Conservation (phyloP, 2,797 vertebrate species). For the Falco biarmicus region DNA sequence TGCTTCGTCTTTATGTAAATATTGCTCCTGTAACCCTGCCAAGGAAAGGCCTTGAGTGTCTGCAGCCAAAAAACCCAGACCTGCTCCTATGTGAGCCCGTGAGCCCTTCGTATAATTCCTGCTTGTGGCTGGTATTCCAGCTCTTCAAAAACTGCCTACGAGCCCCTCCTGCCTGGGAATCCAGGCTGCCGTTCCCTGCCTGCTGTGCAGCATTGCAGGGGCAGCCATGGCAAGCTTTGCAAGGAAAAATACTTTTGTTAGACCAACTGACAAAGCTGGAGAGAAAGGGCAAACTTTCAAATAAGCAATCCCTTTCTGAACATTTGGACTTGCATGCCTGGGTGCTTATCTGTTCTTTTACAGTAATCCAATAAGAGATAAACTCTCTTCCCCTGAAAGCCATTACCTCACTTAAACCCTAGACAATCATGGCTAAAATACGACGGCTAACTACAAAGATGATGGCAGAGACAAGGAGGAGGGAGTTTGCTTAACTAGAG, state of each 20-base stretch:
- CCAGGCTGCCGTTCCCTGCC: neutral
- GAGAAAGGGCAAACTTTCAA: neutral
- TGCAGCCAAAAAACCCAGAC: constrained; percentile 4
- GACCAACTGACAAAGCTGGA: neutral
- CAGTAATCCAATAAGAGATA: constrained; percentile 13
- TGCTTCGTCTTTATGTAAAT: constrained; percentile 45
- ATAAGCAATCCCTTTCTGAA: neutral
- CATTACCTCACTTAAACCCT: neutral
- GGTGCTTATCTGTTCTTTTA: constrained; percentile 23
- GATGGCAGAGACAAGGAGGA: neutral
- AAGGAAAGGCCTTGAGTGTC: constrained; percentile 37
- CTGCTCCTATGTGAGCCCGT: neutral
- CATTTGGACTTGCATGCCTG: neutral
- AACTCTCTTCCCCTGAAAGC: constrained; percentile 25
- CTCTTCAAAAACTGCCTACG: neutral
- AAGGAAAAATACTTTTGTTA: neutral
- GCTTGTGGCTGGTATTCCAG: neutral
- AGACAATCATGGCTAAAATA: neutral
- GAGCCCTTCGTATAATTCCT: neutral
- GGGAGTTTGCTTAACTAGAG: neutral
- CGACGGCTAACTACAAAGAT: neutral
- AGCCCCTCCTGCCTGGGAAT: neutral
- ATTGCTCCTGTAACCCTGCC: constrained; percentile 51
- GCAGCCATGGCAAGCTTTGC: neutral
- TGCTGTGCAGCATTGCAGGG: neutral